Evolutionary conservation across 2,797 vertebrate species (phyloP).

Genomic region (Novumbra hubbsi): DNA sequence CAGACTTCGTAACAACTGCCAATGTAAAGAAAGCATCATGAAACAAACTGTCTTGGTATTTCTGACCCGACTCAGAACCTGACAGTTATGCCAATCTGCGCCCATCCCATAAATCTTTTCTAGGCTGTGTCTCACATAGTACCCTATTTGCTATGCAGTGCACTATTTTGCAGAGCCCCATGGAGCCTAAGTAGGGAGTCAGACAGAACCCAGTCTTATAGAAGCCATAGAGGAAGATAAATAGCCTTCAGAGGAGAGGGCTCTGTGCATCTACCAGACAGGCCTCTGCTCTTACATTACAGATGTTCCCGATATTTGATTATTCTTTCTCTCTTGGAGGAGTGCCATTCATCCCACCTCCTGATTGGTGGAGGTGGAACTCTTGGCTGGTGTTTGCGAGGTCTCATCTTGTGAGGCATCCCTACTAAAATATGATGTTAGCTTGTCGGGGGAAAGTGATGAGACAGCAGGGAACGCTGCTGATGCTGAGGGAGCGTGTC

Average conservation of each 20-base stretch:
- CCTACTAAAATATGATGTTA: slow-evolving; percentile 60
- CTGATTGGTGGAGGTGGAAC: slow-evolving; percentile 60
- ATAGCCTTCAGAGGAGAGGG: neutral
- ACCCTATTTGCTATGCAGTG: neutral
- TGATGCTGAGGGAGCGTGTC: slow-evolving; percentile 48
- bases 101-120: slow-evolving; percentile 42
- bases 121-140: neutral
- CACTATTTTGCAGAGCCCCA: slow-evolving; percentile 6
- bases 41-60: slow-evolving; percentile 57
- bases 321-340: too few species aligned
- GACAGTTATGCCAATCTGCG: slow-evolving; percentile 71
- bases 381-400: slow-evolving; percentile 62
- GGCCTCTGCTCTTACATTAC: too few species aligned
- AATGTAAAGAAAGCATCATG: slow-evolving; percentile 20
- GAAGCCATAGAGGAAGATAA: neutral
- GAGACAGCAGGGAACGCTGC: slow-evolving; percentile 54
- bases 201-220: too few species aligned
- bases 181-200: too few species aligned
- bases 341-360: too few species aligned
- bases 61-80: slow-evolving; percentile 63
- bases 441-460: slow-evolving; percentile 50
- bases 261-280: too few species aligned
- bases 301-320: too few species aligned
- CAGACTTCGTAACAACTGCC: too few species aligned
- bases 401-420: slow-evolving; percentile 62